These are phyloP conservation scores for Acanthis flammea DNA, from an alignment of 2,797 vertebrate genomes.

Conservation along the genomic window DNA sequence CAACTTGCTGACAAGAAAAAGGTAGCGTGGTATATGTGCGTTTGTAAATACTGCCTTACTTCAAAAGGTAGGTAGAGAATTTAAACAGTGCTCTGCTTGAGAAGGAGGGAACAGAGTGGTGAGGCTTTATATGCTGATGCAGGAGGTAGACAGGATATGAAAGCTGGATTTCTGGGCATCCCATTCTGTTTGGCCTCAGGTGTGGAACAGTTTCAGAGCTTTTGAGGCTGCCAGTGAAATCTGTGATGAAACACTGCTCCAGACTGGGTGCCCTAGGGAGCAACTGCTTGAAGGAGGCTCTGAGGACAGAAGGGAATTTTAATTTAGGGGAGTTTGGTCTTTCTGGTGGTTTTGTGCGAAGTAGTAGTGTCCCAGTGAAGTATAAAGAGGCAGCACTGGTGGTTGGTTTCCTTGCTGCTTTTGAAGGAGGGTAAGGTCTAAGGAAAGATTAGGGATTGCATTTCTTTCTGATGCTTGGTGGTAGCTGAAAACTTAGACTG, in stretches of 20 bases:
- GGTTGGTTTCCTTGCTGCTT: not conserved
- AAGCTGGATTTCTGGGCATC: not conserved
- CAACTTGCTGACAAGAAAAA: slow-evolving; percentile 29
- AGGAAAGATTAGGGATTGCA: not conserved
- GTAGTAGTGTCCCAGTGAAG: not conserved
- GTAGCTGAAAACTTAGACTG: not conserved
- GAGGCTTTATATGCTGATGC: not conserved
- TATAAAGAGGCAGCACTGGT: not conserved
- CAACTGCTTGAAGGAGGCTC: not conserved
- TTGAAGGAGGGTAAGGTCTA: not conserved
- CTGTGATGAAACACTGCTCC: not conserved
- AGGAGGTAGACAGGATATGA: not conserved
- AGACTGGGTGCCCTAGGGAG: not conserved
- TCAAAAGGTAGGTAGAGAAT: not conserved
- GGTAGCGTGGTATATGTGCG: not conserved
- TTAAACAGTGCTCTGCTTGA: not conserved
- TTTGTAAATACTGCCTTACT: not conserved
- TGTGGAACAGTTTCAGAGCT: not conserved
- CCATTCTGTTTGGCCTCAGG: not conserved
- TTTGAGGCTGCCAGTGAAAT: not conserved
- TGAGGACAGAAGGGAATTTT: not conserved
- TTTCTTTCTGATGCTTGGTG: not conserved
- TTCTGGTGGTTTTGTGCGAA: not conserved
- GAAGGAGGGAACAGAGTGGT: not conserved
- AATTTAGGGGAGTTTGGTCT: not conserved